Evolutionary conservation across 2,888 invertebrate genomes (phyloP).

Genomic region (Brachyptera risi): DNA sequence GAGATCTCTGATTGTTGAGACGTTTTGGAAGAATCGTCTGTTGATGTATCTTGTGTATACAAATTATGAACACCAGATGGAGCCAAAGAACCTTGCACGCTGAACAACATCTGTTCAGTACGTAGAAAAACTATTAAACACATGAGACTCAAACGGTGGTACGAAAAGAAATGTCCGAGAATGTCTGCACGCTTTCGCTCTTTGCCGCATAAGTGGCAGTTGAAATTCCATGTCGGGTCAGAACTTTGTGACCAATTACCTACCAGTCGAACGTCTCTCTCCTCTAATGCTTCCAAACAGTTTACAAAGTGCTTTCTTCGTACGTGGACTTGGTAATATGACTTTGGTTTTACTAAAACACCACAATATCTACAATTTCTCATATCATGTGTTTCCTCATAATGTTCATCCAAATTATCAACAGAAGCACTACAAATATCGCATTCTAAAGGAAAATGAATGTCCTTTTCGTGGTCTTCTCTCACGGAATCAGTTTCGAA

Average conservation of each 20-base stretch:
- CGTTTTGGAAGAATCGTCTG: conserved; percentile 24
- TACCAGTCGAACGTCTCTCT: conserved; percentile 29
- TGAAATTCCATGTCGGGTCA: conserved; percentile 32
- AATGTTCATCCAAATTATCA: conserved; percentile 31
- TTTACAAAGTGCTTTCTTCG: conserved; percentile 33
- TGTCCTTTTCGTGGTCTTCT: conserved; percentile 32
- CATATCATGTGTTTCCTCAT: conserved; percentile 31
- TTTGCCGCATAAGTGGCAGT: conserved; percentile 33
- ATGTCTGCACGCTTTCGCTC: conserved; percentile 32
- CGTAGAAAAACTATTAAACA: conserved; percentile 32
- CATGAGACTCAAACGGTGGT: conserved; percentile 32
- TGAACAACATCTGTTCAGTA: conserved; percentile 30
- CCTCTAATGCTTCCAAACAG: conserved; percentile 28
- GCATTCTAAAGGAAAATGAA: conserved; percentile 33
- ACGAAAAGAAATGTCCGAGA: conserved; percentile 35
- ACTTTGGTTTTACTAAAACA: conserved; percentile 32
- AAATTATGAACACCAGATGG: conserved; percentile 17
- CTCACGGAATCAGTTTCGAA: conserved; percentile 32
- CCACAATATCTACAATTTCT: conserved; percentile 33
- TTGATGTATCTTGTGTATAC: neutral
- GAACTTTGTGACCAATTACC: conserved; percentile 28
- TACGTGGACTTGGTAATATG: conserved; percentile 33
- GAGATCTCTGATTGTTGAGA: conserved; percentile 26
- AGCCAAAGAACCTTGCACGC: conserved; percentile 29
- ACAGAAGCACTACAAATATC: conserved; percentile 30